Evolutionary conservation across 2,797 vertebrate genomes (phyloP).

Genomic region (Crax fasciolata): DNA sequence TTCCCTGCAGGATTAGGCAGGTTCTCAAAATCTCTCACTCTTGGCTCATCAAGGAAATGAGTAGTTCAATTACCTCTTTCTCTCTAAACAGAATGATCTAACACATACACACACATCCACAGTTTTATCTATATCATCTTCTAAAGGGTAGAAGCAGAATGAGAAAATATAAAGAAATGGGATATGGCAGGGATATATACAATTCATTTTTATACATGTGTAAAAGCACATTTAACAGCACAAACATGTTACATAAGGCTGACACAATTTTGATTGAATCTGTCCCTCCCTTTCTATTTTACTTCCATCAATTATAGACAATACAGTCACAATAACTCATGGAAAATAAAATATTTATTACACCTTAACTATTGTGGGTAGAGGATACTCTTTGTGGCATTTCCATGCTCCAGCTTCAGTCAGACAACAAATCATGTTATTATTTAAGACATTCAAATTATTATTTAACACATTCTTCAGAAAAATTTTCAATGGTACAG

Average conservation of each 20-base stretch:
- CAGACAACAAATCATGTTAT: not conserved
- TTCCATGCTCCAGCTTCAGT: not conserved
- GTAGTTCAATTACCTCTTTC: not conserved
- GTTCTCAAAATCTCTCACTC: not conserved
- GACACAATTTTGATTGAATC: conserved; percentile 13
- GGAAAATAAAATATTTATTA: conserved; percentile 28
- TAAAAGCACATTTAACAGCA: conserved; percentile 6
- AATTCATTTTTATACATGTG: not conserved
- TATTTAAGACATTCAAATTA: not conserved
- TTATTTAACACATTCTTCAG: not conserved
- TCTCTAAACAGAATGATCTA: not conserved
- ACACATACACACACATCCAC: not conserved
- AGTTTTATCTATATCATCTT: not conserved
- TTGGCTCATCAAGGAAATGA: not conserved
- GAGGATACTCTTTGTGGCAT: not conserved
- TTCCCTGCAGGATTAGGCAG: not conserved
- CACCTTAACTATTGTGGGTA: not conserved
- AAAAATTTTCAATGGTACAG: not conserved
- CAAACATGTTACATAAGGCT: not conserved
- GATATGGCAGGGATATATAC: not conserved
- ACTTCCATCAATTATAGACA: not conserved
- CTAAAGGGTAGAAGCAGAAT: not conserved
- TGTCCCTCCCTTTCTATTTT: not conserved
- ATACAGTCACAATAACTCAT: not conserved
- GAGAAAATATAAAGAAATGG: not conserved